Evolutionary conservation across 92 coral and sea anemone species (phyloP), one percentile per base, ranked within the genome.

Genomic region (Heliopora coerulea): DNA sequence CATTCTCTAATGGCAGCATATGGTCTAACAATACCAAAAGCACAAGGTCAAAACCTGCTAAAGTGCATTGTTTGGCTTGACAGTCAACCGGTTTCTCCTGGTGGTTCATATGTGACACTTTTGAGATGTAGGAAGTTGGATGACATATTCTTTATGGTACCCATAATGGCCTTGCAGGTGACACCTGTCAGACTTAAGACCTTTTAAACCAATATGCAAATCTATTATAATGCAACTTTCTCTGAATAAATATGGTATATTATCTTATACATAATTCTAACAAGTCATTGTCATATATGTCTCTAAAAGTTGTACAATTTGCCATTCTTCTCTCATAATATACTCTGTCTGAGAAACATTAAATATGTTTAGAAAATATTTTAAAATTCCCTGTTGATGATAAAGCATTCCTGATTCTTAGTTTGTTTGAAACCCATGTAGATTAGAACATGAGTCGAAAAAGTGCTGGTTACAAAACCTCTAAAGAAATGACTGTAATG

Each of bases 11-110:
- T 50, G 58, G 8, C 58, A 17, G 5, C 8, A 3, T 50, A 50
- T 50, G 58, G 8, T 5, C 5, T 50, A n/a, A 50, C 58, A 50
- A 50, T 50, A 17, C 6, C 8, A 3, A 50, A 50, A 50, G 5
- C 58, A 50, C 58, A 50, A 50, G 58, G 58, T 23, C 58, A 50
- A 50, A 50, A 50, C 58, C 20, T 50, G 42, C 5, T 5, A 50
- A 50, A 3, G 4, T 3, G 5, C 17, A 50, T 50, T 23, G 17
- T 50, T 3, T 50, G 58, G 58, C 17, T 50, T 50, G 58, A 50
- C 17, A 5, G 8, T 23, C 4, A 17, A 6, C 5, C 5, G 6
- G 58, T 50, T 17, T n/a, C 58, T 5, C 4, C 20, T 5, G 58
- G 58, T 5, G n/a, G 8, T 17, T 6, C 58, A 7, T 50, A 50